Conservation (phyloP, 2,797 vertebrate species). For the Intellagama lesueurii region DNA sequence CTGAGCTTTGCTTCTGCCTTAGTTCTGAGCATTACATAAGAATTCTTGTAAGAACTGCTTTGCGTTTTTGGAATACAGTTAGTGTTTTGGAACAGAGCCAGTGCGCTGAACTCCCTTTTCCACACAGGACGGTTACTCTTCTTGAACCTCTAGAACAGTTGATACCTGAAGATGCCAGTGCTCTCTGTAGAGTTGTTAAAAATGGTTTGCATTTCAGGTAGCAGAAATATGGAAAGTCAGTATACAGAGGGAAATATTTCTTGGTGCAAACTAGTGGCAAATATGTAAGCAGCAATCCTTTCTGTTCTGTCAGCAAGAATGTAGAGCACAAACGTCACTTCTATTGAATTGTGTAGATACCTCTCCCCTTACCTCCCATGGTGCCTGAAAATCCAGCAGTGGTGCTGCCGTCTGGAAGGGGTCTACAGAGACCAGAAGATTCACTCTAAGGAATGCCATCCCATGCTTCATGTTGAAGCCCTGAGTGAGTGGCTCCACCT, state of each 20-base stretch:
- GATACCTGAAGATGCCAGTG: neutral
- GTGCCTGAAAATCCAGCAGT: neutral
- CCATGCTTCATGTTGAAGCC: neutral
- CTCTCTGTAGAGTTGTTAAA: too few relatives aligned
- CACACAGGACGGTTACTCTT: too few relatives aligned
- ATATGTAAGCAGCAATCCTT: neutral
- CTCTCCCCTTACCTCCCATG: neutral
- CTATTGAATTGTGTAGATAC: neutral
- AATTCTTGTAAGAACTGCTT: neutral
- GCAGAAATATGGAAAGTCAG: neutral
- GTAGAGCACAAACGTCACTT: neutral
- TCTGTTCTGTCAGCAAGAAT: neutral
- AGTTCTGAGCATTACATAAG: constrained; percentile 23
- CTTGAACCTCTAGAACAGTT: neutral
- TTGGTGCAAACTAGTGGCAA: neutral
- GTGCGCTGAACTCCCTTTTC: neutral
- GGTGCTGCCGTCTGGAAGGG: neutral
- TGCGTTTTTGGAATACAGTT: neutral
- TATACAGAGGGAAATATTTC: neutral
- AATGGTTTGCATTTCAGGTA: neutral
- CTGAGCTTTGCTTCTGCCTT: neutral
- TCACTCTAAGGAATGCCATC: neutral
- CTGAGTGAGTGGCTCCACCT: neutral
- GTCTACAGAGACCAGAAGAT: neutral
- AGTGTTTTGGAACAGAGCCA: neutral